phyloP scores from a whole-genome alignment of 2,888 invertebrate genomes.

The Drosophila melanosoma region DNA sequence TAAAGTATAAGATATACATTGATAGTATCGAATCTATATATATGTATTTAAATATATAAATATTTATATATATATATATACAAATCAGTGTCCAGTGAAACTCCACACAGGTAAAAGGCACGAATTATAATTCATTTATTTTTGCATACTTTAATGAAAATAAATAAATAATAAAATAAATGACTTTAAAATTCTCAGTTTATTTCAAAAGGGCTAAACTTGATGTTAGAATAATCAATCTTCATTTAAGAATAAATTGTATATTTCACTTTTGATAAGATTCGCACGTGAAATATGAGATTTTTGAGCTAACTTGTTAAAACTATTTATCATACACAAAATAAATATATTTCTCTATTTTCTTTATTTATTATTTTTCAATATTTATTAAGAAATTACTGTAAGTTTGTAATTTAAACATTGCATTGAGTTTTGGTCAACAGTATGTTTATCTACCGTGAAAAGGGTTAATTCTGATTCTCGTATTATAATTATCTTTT shows the following conservation, averaged over 20 bases:
- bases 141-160: no score
- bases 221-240: background rate
- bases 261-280: background rate
- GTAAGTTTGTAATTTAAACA: background rate
- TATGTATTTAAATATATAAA: background rate
- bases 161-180: no score
- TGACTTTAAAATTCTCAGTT: no score
- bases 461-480: background rate
- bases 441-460: background rate
- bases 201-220: background rate
- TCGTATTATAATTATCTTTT: background rate
- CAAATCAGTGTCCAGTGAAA: no score
- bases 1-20: slow-evolving; percentile 3
- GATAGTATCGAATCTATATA: background rate
- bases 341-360: background rate
- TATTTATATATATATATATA: slow-evolving; percentile 6
- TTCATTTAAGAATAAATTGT: background rate
- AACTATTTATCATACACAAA: background rate
- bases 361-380: background rate
- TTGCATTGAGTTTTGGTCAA: background rate
- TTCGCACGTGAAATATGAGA: background rate
- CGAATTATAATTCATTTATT: no score
- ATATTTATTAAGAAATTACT: background rate
- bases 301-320: background rate
- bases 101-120: no score